Base-by-base conservation (phyloP, 2,113 vertebrate species). In the Heterochromis multidens region DNA sequence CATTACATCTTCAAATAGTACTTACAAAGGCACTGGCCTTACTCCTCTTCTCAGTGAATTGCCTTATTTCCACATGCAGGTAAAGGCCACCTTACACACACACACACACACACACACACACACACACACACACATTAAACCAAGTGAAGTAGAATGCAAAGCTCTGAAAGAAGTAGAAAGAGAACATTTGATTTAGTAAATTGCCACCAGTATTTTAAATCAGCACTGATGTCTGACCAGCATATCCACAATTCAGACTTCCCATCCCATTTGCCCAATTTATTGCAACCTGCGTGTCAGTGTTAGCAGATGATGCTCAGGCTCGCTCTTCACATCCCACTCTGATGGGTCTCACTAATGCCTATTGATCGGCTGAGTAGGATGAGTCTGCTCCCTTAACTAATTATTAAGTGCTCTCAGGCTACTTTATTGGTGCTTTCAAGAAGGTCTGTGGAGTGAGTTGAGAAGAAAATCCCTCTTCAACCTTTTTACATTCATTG, bases 341-440 rank as follows among this genome's bases (percentile, higher is more conserved):
- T 92, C 88, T 88, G 90, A 93, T 93, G 92, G 87, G 31, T 25
- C 87, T 85, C 83, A 83, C 93, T 96, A 96, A 96, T 96, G 94
- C 85, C 83, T 96, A 96, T 96, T 90, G 95, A 96, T 96, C 89
- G 63, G 37, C 67, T 27, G 65, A 88, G 88, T 93, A 89, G 94
- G 93, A 94, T 95, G 91, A 92, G 89, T 76, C 92, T 57, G 67
- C 85, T 82, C 93, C 91, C 87, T 94, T 91, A 94, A 93, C 94
- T 95, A 95, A 96, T 96, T 96, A 95, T 96, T 93, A 96, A 93
- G 95, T 94, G 95, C 95, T 95, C 93, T 93, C 87, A 89, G 89
- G 90, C 93, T 91, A 81, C 91, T 96, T 95, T 94, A 94, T 91
- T 90, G 89, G 65, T 88, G 94, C 94, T 96, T 95, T 96, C 93